These are phyloP conservation scores for Cetonia aurata DNA, from an alignment of 2,888 invertebrate genomes.

Conservation along the genomic window DNA sequence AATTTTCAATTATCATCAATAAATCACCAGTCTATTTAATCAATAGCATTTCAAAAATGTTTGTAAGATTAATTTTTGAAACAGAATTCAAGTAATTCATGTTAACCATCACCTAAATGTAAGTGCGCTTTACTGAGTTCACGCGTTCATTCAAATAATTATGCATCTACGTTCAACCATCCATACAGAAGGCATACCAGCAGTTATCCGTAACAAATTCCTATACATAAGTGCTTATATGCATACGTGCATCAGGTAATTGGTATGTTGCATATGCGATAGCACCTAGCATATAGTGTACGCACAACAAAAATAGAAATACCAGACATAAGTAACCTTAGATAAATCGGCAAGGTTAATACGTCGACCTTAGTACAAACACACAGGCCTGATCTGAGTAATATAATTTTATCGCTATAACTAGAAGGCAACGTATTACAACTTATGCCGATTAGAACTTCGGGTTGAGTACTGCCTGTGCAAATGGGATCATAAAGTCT, in stretches of 20 bases:
- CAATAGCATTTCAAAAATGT: no score
- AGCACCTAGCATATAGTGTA: constrained; percentile 17
- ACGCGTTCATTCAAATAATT: no score
- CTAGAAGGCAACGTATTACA: constrained; percentile 24
- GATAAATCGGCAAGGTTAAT: constrained; percentile 40
- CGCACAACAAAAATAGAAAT: constrained; percentile 40
- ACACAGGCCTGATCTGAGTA: neutral
- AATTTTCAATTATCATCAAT: no score
- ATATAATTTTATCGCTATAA: constrained; percentile 38
- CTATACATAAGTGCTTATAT: neutral
- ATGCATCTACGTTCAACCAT: no score
- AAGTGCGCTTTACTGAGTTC: no score
- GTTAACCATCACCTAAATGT: no score
- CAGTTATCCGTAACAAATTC: no score
- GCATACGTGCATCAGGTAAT: constrained; percentile 2
- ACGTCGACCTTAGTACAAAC: constrained; percentile 28
- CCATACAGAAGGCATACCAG: no score
- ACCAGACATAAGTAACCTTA: constrained; percentile 38
- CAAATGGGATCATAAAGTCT: no score
- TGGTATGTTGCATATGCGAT: constrained; percentile 6
- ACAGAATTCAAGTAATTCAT: no score
- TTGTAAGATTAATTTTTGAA: no score
- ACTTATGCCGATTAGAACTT: constrained; percentile 17
- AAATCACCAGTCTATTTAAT: no score
- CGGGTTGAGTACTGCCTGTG: neutral